Evolutionary conservation across 1,140 invertebrate species (phyloP).

Genomic region (Platorchestia sp.): DNA sequence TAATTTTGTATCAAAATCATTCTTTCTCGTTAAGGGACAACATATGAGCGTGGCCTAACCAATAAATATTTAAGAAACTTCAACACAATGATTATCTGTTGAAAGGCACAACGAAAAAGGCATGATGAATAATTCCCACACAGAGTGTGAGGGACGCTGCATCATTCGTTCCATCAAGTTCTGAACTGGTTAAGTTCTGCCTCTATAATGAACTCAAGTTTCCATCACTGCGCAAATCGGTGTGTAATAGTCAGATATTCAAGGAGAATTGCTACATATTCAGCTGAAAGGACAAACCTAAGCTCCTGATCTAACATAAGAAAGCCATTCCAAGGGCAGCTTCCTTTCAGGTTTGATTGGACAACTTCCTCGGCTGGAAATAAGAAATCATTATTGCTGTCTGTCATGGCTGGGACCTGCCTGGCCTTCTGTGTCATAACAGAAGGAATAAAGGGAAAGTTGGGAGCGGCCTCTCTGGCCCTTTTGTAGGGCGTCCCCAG

Average conservation of each 20-base stretch:
- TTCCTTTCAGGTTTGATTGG: not conserved
- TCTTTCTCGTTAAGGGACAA: too few relatives aligned
- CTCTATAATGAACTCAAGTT: too few relatives aligned
- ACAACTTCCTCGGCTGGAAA: not conserved
- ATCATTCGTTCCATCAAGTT: too few relatives aligned
- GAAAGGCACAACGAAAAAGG: too few relatives aligned
- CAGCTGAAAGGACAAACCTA: not conserved
- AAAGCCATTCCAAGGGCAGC: not conserved
- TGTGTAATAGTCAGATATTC: not conserved
- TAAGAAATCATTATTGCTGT: not conserved
- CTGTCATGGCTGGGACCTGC: not conserved
- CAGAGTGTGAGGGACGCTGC: not conserved
- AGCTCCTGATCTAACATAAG: not conserved
- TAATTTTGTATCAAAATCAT: too few relatives aligned
- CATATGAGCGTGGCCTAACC: too few relatives aligned
- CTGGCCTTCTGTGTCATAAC: not conserved
- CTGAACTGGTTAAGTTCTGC: too few relatives aligned
- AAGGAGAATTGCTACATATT: not conserved
- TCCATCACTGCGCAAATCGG: not conserved
- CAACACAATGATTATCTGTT: not conserved
- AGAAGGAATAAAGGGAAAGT: not conserved
- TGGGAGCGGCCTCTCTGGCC: not conserved
- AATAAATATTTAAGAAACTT: not conserved
- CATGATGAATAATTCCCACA: not conserved
- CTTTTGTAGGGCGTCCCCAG: not conserved